A percentile compares a stretch with the other conserved stretches of the same genome.
These are phyloP conservation scores for Trichopria drosophilae DNA, from an alignment of 2,888 invertebrate genomes.

Conservation along the genomic window DNA sequence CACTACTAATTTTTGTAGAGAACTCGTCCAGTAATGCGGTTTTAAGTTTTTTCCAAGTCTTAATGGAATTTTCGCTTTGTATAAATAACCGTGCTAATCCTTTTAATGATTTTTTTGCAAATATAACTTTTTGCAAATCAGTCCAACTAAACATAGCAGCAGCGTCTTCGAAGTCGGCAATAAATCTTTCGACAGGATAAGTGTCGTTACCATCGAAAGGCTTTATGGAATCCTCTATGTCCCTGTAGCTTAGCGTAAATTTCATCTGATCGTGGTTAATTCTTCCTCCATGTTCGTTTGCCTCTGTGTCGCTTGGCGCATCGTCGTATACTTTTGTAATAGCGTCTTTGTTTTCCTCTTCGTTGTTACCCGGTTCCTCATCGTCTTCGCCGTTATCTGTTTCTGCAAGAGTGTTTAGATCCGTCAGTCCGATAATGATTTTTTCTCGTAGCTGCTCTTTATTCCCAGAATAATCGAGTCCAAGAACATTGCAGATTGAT, in stretches of 20 bases:
- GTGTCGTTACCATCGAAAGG: slow-evolving; percentile 14
- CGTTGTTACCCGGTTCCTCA: slow-evolving; percentile 5
- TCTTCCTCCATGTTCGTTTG: too few relatives aligned
- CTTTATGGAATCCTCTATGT: slow-evolving; percentile 13
- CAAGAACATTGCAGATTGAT: slow-evolving; percentile 7
- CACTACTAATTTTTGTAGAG: too few relatives aligned
- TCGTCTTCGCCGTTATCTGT: neutral
- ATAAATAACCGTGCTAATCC: slow-evolving; percentile 7
- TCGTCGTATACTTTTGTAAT: too few relatives aligned
- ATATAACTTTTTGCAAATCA: slow-evolving; percentile 19
- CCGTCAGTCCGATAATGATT: slow-evolving; percentile 7
- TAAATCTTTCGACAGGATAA: too few relatives aligned
- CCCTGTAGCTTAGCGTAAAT: too few relatives aligned
- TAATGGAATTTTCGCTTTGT: slow-evolving; percentile 8
- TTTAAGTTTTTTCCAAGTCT: too few relatives aligned
- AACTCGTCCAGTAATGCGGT: too few relatives aligned
- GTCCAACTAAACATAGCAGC: slow-evolving; percentile 19
- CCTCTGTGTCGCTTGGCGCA: too few relatives aligned
- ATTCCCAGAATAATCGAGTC: slow-evolving; percentile 12
- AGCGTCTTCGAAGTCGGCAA: slow-evolving; percentile 29
- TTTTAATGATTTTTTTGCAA: too few relatives aligned
- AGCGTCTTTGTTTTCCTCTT: neutral
- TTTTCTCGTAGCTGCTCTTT: slow-evolving; percentile 8
- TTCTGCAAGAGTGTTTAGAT: neutral
- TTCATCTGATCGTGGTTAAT: too few relatives aligned